Evolutionary conservation across 92 coral and sea anemone species (phyloP).

Genomic region (Ricordea florida): DNA sequence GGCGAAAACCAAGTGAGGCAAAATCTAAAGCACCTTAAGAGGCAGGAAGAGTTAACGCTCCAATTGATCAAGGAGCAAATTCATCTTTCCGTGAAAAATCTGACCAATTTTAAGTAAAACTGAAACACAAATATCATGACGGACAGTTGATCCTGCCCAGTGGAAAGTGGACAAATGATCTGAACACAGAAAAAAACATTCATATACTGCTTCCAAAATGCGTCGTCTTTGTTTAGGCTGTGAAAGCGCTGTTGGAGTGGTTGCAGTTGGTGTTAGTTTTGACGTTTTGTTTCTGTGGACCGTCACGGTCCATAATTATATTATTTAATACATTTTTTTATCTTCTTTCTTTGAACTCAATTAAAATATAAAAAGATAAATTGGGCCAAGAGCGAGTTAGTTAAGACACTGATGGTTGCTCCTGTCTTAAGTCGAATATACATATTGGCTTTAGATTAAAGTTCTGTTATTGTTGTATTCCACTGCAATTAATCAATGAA

Average conservation of each 20-base stretch:
- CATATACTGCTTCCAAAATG: neutral
- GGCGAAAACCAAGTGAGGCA: slow-evolving; percentile 22
- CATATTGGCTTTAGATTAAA: neutral
- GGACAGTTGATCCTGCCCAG: too few relatives aligned
- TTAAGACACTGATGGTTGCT: neutral
- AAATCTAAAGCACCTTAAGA: slow-evolving; percentile 18
- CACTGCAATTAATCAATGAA: slow-evolving; percentile 4
- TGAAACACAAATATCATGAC: too few relatives aligned
- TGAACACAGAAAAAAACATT: slow-evolving; percentile 1
- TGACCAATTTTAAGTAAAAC: neutral
- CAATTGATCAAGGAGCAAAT: slow-evolving; percentile 26
- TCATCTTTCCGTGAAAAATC: slow-evolving; percentile 7
- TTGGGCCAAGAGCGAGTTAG: neutral
- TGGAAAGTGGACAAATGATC: too few relatives aligned
- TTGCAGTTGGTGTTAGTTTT: too few relatives aligned
- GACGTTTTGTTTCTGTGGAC: slow-evolving; percentile 2
- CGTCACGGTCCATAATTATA: neutral
- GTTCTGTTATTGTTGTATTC: neutral
- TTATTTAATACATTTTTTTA: neutral
- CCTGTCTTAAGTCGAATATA: neutral
- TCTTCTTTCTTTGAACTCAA: neutral
- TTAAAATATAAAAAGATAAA: neutral
- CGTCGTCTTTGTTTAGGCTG: slow-evolving; percentile 4
- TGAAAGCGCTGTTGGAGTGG: neutral
- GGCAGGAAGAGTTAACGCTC: slow-evolving; percentile 21